Evolutionary conservation across 92 coral and sea anemone genomes (phyloP).

Genomic region (Umimayanthus kanabou): DNA sequence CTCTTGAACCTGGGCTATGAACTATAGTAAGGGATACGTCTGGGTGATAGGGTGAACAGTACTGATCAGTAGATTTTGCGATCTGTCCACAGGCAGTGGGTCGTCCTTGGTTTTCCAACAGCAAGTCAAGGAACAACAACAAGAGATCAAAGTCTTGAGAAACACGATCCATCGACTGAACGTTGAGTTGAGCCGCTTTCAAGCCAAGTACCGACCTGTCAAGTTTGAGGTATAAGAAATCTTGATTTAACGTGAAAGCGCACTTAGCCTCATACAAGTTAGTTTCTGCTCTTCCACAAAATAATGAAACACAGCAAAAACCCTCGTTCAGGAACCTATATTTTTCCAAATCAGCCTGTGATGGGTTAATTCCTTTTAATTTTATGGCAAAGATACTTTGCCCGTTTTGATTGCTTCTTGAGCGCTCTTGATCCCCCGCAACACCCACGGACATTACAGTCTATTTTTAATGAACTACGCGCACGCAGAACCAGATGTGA

Average conservation of each 20-base stretch:
- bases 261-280: background rate
- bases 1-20: background rate
- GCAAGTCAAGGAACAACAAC: slow-evolving; percentile 84
- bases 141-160: slow-evolving; percentile 76
- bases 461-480: no score
- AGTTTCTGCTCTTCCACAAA: background rate
- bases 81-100: slow-evolving; percentile 45
- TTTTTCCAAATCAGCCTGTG: no score
- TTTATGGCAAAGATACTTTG: no score
- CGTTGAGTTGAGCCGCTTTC: slow-evolving; percentile 94
- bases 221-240: slow-evolving; percentile 71
- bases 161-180: slow-evolving; percentile 93
- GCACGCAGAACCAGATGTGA: no score
- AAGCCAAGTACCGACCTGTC: slow-evolving; percentile 87
- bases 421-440: no score
- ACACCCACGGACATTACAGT: no score
- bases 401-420: no score
- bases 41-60: background rate
- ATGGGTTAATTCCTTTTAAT: no score
- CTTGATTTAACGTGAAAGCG: background rate
- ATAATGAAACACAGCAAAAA: no score
- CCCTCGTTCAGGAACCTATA: no score
- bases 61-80: background rate
- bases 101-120: slow-evolving; percentile 78
- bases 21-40: background rate